Evolutionary conservation across 2,797 vertebrate species (phyloP), one percentile per base, ranked within the genome.

Genomic region (Falco concolor): DNA sequence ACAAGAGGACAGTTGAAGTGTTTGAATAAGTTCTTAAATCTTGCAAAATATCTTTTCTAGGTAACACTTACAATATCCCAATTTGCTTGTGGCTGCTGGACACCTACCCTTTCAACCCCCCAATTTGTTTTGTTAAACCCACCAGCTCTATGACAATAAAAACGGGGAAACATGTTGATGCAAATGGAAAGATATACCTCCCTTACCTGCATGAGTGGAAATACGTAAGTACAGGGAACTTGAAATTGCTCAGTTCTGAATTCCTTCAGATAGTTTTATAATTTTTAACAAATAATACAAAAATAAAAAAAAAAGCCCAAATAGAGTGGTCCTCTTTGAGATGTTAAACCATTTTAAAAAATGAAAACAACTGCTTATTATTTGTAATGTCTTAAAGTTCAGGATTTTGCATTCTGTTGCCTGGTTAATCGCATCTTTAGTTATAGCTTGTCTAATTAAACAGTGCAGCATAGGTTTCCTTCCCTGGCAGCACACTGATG

Each of bases 81-180:
- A 98, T 99, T 95, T 99, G 99, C 95, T 97, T 99, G 74, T 99
- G 99, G 99, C 97, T 99, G 88, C 97, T 99, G 98, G 99, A 99
- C 97, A 99, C 99, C 10, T 99, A 99, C 95, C 99, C 99, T 53
- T 99, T 98, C 98, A 99, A 99, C 84, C 99, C 99, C 22, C 99
- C 99, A 25, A 99, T 99, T 96, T 99, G 99, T 98, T 99, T 99
- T 97, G 99, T 99, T 90, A 99, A 99, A 97, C 99, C 99, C 88
- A 99, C 99, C 93, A 99, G 98, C 92, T 98, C 99, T 64, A 99
- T 99, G 99, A 99, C 99, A 97, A 99, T 99, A 96, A 99, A 99
- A 98, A 99, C 99, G 63, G 99, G 99, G 89, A 99, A 99, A 69
- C 99, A 99, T 88, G 99, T 99, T 23, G 99, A 99, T 96, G 99